Conservation (phyloP, 2,888 invertebrate species). For the Aphelenchoides bicaudatus region DNA sequence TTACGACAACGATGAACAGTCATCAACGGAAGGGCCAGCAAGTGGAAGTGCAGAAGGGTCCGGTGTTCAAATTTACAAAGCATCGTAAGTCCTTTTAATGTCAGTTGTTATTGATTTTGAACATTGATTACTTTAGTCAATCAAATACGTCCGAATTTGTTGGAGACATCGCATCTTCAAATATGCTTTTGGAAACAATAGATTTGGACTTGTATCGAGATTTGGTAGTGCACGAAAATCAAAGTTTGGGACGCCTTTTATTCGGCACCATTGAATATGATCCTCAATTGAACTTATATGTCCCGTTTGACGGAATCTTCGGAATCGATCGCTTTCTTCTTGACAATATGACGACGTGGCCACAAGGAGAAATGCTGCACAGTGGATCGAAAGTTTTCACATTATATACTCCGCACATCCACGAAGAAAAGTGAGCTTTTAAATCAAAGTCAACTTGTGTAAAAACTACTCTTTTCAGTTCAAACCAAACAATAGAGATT, state of each 20-base stretch:
- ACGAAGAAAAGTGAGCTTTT: no score
- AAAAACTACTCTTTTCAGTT: no score
- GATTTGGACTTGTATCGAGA: background rate
- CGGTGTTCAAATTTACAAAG: background rate
- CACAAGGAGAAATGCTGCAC: background rate
- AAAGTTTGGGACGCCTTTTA: background rate
- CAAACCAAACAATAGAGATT: no score
- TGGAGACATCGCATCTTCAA: background rate
- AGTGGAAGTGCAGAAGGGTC: no score
- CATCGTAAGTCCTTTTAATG: background rate
- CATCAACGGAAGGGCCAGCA: no score
- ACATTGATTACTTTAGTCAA: background rate
- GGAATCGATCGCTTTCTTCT: constrained; percentile 1
- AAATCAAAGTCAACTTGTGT: no score
- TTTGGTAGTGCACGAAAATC: background rate
- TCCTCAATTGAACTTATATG: background rate
- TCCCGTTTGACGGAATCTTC: constrained; percentile 7
- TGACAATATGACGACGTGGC: background rate
- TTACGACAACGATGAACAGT: background rate
- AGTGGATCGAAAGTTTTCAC: background rate
- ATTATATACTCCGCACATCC: background rate
- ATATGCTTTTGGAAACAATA: background rate
- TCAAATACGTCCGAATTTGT: background rate
- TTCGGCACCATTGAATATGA: constrained; percentile 1
- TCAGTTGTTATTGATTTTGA: background rate